Base-by-base conservation (phyloP, 2,113 vertebrate species). In the Nothobranchius kuhntae region DNA sequence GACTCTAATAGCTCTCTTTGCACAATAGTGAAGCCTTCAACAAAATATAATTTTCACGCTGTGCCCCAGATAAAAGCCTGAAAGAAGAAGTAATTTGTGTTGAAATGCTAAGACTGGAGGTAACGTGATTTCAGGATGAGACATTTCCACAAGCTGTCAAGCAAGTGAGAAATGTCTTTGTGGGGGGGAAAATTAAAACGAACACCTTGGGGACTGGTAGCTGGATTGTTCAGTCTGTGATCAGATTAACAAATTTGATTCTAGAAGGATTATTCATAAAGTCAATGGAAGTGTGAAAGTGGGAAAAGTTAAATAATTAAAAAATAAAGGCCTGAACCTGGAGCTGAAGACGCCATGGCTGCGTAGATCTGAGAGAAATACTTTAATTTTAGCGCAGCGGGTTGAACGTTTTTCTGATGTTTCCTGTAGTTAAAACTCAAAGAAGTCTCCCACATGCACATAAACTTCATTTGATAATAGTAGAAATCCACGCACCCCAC, bases 361-460 rank as follows among this genome's bases (percentile, higher is more conserved):
- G 67, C 72, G 80, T 71, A 84, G 76, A 86, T 83, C 73, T 75
- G 67, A 57, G 66, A 76, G 63, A 71, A 73, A 71, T 81, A 73
- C 70, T 79, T 35, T 82, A 76, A 66, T 61, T 64, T 56, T 58
- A 56, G 46, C 57, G 53, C 50, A 65, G 71, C 13, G 5, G 53
- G n/a, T 11, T 14, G 9, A 56, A 61, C 36, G 42, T 70, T 61
- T 72, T 12, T 50, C 52, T 45, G 35, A 68, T 72, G 53, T 50
- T 73, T 64, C 24, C 40, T 61, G 40, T 53, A 74, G 80, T 83
- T 85, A 75, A 67, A 83, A 72, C 55, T 70, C 73, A 59, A 24
- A 72, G n/a, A 71, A 75, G 36, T 62, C 52, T 52, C 57, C 63
- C 45, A n/a, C 36, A 54, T 42, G 65, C 61, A 55, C 53, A 70